Conservation (phyloP, 2,113 vertebrate genomes). For the Corythoichthys haematopterus region DNA sequence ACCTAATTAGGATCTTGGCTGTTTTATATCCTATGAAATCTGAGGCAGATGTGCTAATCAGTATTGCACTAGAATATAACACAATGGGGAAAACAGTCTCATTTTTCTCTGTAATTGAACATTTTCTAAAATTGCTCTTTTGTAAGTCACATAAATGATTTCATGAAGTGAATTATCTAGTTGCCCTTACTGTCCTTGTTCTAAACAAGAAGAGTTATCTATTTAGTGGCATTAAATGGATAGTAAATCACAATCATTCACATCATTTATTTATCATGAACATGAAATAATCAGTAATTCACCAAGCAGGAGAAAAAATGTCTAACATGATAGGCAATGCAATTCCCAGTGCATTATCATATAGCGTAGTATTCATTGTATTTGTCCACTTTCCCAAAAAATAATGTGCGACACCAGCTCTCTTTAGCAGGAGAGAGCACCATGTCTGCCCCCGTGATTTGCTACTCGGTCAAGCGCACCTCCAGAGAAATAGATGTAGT, state of each 20-base stretch:
- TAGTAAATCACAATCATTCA: neutral
- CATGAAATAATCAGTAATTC: slow-evolving; percentile 27
- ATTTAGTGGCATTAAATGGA: neutral
- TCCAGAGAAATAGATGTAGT: slow-evolving; percentile 71
- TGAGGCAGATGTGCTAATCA: neutral
- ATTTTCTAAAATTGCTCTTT: slow-evolving; percentile 39
- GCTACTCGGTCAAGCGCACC: slow-evolving; percentile 69
- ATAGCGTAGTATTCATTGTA: slow-evolving; percentile 14
- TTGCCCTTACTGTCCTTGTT: slow-evolving; percentile 58
- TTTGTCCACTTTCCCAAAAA: slow-evolving; percentile 53
- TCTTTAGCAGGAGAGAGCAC: slow-evolving; percentile 50
- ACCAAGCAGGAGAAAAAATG: slow-evolving; percentile 2
- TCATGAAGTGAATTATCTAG: slow-evolving; percentile 60
- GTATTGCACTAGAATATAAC: too few relatives aligned
- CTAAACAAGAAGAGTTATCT: neutral
- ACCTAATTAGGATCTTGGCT: neutral
- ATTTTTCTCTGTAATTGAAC: slow-evolving; percentile 26
- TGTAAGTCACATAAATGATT: slow-evolving; percentile 54
- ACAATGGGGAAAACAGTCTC: neutral
- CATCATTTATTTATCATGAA: neutral
- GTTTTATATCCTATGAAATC: neutral
- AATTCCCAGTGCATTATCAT: neutral
- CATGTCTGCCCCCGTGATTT: slow-evolving; percentile 60
- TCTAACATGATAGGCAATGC: slow-evolving; percentile 4
- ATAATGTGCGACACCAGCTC: slow-evolving; percentile 42